Evolutionary conservation across 1,140 invertebrate genomes (phyloP).

Genomic region (Drosophila pectinifera): DNA sequence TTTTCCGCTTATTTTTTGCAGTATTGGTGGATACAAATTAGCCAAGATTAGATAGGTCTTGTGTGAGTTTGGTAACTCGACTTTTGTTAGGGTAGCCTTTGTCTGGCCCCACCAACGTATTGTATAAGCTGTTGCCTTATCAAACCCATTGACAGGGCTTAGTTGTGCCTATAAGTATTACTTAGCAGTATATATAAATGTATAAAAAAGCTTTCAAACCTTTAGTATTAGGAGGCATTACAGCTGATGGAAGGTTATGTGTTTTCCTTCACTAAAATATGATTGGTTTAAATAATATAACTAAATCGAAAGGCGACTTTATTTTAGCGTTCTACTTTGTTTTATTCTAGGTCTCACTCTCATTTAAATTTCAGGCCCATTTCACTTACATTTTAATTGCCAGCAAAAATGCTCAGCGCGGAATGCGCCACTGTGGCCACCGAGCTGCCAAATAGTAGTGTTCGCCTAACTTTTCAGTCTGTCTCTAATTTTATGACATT

Average conservation of each 20-base stretch:
- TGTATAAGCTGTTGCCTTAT: conserved; percentile 42
- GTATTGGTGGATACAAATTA: conserved; percentile 49
- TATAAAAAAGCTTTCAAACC: too few species aligned
- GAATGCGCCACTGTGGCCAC: conserved; percentile 9
- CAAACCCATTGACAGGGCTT: conserved; percentile 13
- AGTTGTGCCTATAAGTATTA: not conserved
- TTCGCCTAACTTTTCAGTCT: conserved; percentile 9
- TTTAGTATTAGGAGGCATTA: too few species aligned
- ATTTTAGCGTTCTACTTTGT: too few species aligned
- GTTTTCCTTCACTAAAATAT: too few species aligned
- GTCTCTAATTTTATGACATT: conserved; percentile 42
- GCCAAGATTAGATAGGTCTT: conserved; percentile 42
- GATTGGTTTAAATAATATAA: not conserved
- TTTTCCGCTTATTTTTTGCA: conserved; percentile 2
- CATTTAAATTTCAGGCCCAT: conserved; percentile 5
- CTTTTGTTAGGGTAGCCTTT: conserved; percentile 59
- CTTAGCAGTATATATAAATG: too few species aligned
- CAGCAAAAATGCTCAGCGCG: conserved; percentile 7
- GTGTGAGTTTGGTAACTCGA: conserved; percentile 34
- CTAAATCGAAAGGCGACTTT: not conserved
- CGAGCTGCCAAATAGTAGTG: conserved; percentile 15
- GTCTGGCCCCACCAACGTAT: conserved; percentile 27
- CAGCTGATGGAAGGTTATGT: too few species aligned
- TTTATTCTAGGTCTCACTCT: not conserved
- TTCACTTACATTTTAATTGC: conserved; percentile 33